Evolutionary conservation across 2,797 vertebrate species (phyloP).

Genomic region (Brachymystax lenok): DNA sequence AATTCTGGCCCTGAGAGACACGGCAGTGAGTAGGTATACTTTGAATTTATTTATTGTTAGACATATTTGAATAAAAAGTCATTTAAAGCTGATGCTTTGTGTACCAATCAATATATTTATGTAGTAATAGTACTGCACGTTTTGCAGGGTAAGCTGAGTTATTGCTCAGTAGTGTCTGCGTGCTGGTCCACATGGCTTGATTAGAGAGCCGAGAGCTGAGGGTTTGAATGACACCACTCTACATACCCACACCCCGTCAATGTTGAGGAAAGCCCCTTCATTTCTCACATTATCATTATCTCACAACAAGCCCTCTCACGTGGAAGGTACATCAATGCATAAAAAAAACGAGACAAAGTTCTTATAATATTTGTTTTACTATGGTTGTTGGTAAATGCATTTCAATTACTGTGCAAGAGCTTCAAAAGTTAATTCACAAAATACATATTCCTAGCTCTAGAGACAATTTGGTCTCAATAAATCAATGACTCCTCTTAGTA

Average conservation of each 20-base stretch:
- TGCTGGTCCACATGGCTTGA: neutral
- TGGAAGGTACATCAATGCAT: neutral
- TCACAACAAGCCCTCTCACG: neutral
- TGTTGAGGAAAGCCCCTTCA: conserved; percentile 13
- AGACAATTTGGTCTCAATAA: neutral
- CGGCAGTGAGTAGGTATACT: too few relatives aligned
- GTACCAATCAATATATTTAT: neutral
- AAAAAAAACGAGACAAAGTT: too few relatives aligned
- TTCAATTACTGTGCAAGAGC: neutral
- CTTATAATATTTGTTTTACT: neutral
- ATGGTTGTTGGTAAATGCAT: neutral
- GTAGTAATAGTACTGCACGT: neutral
- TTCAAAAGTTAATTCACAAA: neutral
- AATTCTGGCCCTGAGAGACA: too few relatives aligned
- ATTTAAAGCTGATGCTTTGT: neutral
- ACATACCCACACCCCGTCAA: conserved; percentile 2
- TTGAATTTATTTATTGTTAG: neutral
- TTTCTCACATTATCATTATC: neutral
- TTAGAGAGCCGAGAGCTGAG: neutral
- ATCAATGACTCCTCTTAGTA: neutral
- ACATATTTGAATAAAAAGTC: neutral
- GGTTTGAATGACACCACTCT: conserved; percentile 11
- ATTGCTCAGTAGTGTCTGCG: neutral
- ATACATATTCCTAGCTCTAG: neutral
- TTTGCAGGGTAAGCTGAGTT: neutral